Percentiles rank a stretch among this genome's conserved stretches.
Conservation (phyloP, 1,140 invertebrate species). For the Mamestra configurata region DNA sequence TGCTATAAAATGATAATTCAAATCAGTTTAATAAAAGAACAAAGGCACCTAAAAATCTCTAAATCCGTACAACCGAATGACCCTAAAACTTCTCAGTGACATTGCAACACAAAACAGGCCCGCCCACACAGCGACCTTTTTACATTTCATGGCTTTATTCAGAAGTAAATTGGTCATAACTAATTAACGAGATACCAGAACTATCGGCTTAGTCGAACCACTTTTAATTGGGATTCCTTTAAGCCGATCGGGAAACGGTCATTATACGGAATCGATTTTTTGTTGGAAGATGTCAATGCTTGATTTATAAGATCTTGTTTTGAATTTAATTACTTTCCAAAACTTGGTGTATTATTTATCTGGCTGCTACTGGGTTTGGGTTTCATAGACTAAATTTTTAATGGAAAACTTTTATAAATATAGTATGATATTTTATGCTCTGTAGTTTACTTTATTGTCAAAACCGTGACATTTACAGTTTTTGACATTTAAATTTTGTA, state of each 20-base stretch:
- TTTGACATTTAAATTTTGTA: no score
- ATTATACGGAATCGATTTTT: constrained; percentile 6
- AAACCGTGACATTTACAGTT: no score
- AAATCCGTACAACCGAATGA: not conserved
- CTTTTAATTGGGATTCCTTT: constrained; percentile 35
- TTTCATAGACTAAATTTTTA: no score
- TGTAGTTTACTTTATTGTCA: no score
- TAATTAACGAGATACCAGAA: constrained; percentile 36
- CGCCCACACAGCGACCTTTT: constrained; percentile 23
- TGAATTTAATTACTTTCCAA: not conserved
- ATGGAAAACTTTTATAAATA: no score
- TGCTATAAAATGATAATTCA: not conserved
- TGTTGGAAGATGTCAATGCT: not conserved
- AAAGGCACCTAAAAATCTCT: not conserved
- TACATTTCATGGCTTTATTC: constrained; percentile 29
- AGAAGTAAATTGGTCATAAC: constrained; percentile 20
- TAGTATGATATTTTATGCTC: no score
- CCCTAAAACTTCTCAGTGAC: not conserved
- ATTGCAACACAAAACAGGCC: constrained; percentile 6
- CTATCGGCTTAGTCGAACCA: constrained; percentile 34
- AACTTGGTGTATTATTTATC: no score
- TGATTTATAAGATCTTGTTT: constrained; percentile 9
- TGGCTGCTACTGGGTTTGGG: no score
- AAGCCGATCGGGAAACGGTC: constrained; percentile 10
- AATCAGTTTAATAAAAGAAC: not conserved